Conservation (phyloP, 2,113 vertebrate species). For the Triplophysa tibetana region DNA sequence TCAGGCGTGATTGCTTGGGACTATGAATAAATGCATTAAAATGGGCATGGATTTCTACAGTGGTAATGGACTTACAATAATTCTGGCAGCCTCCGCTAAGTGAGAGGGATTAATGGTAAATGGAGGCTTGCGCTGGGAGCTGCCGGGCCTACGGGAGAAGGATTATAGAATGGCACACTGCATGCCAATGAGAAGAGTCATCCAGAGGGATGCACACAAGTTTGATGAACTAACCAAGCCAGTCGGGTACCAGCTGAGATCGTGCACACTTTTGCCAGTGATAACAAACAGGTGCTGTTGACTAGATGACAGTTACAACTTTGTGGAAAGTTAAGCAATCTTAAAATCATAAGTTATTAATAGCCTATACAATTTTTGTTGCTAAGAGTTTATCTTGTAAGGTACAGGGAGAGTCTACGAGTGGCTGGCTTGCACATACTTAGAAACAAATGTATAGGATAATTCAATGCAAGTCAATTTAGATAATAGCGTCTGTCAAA, state of each 20-base stretch:
- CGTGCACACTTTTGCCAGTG: background rate
- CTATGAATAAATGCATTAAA: conserved; percentile 56
- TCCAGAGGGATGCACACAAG: conserved; percentile 27
- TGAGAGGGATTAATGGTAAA: conserved; percentile 63
- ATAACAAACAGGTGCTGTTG: background rate
- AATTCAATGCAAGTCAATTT: no score
- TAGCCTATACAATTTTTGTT: background rate
- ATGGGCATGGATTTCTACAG: conserved; percentile 50
- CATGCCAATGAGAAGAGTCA: conserved; percentile 47
- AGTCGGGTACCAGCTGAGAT: conserved; percentile 22
- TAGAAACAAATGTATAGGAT: no score
- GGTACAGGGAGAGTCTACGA: background rate
- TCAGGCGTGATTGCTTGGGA: conserved; percentile 41
- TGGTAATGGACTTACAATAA: conserved; percentile 66
- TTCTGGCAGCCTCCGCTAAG: conserved; percentile 60
- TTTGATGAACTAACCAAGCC: conserved; percentile 29
- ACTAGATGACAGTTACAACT: background rate
- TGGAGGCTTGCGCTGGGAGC: conserved; percentile 46
- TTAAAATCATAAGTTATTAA: background rate
- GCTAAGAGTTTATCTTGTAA: no score
- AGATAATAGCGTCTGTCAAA: no score
- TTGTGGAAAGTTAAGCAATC: background rate
- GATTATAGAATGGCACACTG: conserved; percentile 45
- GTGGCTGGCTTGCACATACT: background rate
- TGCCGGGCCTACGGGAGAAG: conserved; percentile 41